phyloP scores from a whole-genome alignment of 2,113 vertebrate species.

The Genyomyrus donnyi region DNA sequence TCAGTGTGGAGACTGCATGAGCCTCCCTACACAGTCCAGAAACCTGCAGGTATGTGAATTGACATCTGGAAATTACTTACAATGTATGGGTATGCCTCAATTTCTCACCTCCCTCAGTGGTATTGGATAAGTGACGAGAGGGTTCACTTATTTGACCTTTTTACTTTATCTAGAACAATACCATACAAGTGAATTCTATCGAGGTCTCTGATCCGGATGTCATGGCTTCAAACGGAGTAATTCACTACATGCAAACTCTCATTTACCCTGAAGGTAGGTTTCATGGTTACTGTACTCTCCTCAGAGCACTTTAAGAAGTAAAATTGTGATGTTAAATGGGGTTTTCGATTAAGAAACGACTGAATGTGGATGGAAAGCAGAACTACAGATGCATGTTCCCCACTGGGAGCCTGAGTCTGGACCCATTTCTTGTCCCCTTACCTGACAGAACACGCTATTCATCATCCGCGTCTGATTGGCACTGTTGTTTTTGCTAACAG shows the following conservation, averaged over 20 bases:
- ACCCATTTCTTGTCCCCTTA: too few species aligned
- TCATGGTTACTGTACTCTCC: background rate
- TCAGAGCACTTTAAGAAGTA: background rate
- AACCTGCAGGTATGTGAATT: background rate
- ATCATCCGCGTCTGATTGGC: conserved; percentile 18
- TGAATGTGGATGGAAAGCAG: background rate
- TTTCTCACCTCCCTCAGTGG: background rate
- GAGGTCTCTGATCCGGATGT: conserved; percentile 71
- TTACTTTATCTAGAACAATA: conserved; percentile 65
- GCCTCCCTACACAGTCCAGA: background rate
- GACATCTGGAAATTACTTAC: background rate
- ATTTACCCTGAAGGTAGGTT: conserved; percentile 78
- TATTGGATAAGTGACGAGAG: background rate
- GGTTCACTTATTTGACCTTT: conserved; percentile 19
- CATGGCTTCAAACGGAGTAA: conserved; percentile 89
- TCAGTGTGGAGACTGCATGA: background rate
- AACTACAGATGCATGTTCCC: background rate
- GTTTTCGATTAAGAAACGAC: background rate
- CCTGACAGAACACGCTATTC: background rate
- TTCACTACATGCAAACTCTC: conserved; percentile 80
- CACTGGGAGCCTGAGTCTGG: background rate
- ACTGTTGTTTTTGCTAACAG: conserved; percentile 43
- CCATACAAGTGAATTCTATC: conserved; percentile 74
- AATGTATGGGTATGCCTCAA: background rate
- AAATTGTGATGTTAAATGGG: background rate